Evolutionary conservation across 2,888 invertebrate species (phyloP).

Genomic region (Caradrina clavipalpis): DNA sequence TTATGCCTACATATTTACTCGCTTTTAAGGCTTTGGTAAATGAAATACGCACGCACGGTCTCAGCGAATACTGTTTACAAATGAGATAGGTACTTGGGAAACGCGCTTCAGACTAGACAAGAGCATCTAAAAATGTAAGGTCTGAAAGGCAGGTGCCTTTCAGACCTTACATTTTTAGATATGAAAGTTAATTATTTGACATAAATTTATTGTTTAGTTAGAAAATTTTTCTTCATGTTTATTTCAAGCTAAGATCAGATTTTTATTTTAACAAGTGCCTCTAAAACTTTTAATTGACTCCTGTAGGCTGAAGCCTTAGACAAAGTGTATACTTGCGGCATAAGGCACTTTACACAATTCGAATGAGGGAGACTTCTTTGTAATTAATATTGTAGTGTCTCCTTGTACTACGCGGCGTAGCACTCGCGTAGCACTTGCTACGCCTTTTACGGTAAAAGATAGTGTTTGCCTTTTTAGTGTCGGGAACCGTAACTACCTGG

Average conservation of each 20-base stretch:
- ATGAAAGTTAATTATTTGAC: too few relatives aligned
- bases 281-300: not conserved
- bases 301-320: not conserved
- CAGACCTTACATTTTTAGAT: conserved; percentile 23
- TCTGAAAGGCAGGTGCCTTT: conserved; percentile 35
- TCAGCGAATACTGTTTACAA: conserved; percentile 58
- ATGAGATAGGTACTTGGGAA: conserved; percentile 48
- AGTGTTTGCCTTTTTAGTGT: conserved; percentile 23
- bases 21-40: conserved; percentile 79
- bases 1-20: conserved; percentile 83
- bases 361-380: conserved; percentile 12
- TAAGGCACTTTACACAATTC: not conserved
- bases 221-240: conserved; percentile 2
- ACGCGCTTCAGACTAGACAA: conserved; percentile 20
- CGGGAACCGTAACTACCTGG: conserved; percentile 5
- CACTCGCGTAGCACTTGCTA: conserved; percentile 53
- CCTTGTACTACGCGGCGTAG: conserved; percentile 49
- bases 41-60: conserved; percentile 72
- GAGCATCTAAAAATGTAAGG: too few relatives aligned
- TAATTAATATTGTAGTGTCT: conserved; percentile 25
- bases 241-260: not conserved
- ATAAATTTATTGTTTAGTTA: conserved; percentile 5
- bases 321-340: not conserved
- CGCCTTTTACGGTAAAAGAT: conserved; percentile 32
- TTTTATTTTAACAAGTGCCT: not conserved